Percentiles rank a stretch among this genome's conserved stretches.
These are phyloP conservation scores for Climacteris rufus DNA, from an alignment of 2,113 vertebrate genomes.

Conservation along the genomic window DNA sequence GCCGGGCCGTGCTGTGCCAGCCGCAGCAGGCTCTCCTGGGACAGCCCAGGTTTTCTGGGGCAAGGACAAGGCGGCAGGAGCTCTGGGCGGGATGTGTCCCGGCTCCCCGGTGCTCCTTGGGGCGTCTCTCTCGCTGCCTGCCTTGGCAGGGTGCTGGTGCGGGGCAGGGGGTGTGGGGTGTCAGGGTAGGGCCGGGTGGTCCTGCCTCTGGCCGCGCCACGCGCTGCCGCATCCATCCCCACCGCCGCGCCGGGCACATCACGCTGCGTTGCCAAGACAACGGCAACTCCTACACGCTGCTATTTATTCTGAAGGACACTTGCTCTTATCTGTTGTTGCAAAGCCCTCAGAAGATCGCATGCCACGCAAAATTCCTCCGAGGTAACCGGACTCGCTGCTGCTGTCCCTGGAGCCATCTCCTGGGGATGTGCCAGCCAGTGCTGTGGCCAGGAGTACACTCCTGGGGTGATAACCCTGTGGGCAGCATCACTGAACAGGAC, in stretches of 20 bases:
- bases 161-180: background rate
- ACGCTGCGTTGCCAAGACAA: conserved; percentile 71
- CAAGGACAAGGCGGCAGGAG: background rate
- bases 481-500: rapidly evolving
- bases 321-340: conserved; percentile 46
- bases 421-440: rapidly evolving
- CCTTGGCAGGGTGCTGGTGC: background rate
- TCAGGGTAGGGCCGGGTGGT: background rate
- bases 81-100: rapidly evolving
- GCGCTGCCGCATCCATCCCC: conserved; percentile 3
- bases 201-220: background rate
- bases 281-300: conserved; percentile 65
- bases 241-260: conserved; percentile 24
- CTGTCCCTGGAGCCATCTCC: background rate
- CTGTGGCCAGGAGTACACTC: background rate
- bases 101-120: background rate
- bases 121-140: rapidly evolving
- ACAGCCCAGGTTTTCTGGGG: background rate
- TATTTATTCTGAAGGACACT: conserved; percentile 64
- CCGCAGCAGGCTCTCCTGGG: background rate
- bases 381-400: background rate
- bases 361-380: background rate
- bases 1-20: background rate
- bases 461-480: background rate
- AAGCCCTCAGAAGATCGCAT: conserved; percentile 39